These are phyloP conservation scores for Mastacembelus armatus DNA, from an alignment of 2,797 vertebrate species.

Conservation along the genomic window DNA sequence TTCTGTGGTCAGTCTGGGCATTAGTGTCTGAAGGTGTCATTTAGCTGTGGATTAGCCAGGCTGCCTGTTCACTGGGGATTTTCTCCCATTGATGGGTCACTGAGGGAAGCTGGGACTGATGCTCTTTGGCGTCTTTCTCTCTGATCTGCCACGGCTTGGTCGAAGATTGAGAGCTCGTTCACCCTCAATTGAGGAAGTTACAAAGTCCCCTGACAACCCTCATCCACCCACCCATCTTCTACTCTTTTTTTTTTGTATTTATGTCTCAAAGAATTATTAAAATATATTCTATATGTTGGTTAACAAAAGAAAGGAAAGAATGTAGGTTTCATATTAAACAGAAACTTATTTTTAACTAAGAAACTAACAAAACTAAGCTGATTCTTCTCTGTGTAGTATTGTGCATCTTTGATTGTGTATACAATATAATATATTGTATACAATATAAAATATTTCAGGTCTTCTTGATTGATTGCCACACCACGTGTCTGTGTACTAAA, in stretches of 20 bases:
- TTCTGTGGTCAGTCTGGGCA: constrained; percentile 81
- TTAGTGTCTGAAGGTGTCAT: constrained; percentile 83
- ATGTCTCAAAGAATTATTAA: background rate
- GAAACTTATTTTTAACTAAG: background rate
- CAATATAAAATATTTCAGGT: background rate
- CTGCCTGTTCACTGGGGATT: constrained; percentile 81
- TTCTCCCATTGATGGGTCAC: constrained; percentile 73
- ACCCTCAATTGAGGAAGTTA: constrained; percentile 58
- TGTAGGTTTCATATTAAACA: background rate
- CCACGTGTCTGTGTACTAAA: constrained; percentile 60
- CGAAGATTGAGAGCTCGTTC: constrained; percentile 74
- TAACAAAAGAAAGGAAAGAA: background rate
- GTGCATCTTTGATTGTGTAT: background rate
- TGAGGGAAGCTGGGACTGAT: constrained; percentile 73
- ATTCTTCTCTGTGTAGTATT: background rate
- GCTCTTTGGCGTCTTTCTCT: constrained; percentile 68
- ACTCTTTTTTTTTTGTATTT: constrained; percentile 10
- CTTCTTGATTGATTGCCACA: constrained; percentile 20
- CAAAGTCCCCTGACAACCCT: constrained; percentile 27
- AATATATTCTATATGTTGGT: background rate
- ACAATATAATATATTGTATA: background rate
- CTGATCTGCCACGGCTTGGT: constrained; percentile 70
- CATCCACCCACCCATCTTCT: too few species aligned
- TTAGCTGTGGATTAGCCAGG: constrained; percentile 83
- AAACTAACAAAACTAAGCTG: background rate